phyloP scores from a whole-genome alignment of 2,113 vertebrate species.

The Girardinichthys multiradiatus region DNA sequence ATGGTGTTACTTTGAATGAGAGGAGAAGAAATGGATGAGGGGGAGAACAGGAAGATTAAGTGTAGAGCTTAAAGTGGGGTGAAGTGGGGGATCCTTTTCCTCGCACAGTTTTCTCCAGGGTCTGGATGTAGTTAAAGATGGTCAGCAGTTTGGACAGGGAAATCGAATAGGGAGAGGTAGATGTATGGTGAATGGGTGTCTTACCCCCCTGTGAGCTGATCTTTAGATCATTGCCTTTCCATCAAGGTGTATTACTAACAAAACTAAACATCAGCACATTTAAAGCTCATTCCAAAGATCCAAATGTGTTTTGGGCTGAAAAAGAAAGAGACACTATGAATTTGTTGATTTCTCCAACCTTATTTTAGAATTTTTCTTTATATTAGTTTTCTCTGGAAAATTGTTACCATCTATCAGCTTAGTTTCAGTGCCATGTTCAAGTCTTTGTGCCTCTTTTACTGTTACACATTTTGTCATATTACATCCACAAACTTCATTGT shows the following conservation, averaged over 20 bases:
- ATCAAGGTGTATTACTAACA: constrained; percentile 35
- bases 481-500: too few relatives aligned
- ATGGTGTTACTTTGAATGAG: neutral
- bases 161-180: constrained; percentile 35
- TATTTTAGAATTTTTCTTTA: neutral
- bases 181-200: constrained; percentile 18
- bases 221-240: constrained; percentile 44
- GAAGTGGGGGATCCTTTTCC: constrained; percentile 11
- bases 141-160: constrained; percentile 57
- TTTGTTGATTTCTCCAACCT: neutral
- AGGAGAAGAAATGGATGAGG: neutral
- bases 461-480: too few relatives aligned
- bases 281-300: constrained; percentile 14
- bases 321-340: constrained; percentile 2
- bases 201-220: constrained; percentile 41
- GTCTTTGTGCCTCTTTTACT: too few relatives aligned
- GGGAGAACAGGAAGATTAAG: constrained; percentile 1
- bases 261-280: constrained; percentile 57
- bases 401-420: too few relatives aligned
- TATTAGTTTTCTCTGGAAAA: neutral
- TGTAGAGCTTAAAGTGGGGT: constrained; percentile 3
- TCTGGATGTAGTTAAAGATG: constrained; percentile 20
- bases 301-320: neutral
- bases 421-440: too few relatives aligned
- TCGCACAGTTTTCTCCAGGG: constrained; percentile 13